Conservation (phyloP, 1,140 invertebrate species). For the Radopholus similis region DNA sequence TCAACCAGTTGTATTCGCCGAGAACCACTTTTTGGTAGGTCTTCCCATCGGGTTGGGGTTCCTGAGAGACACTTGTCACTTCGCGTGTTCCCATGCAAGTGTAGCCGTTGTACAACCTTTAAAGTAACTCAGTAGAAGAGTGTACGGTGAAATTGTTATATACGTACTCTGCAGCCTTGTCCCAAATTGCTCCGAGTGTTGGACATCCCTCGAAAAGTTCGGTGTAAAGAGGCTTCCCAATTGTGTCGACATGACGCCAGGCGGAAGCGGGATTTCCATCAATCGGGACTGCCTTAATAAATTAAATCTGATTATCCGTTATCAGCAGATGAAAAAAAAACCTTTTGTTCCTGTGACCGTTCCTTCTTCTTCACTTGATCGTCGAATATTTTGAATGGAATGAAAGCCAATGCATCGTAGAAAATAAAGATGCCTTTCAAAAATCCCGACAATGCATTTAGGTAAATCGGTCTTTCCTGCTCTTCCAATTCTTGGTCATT, state of each 20-base stretch:
- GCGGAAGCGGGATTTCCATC: slow-evolving; percentile 67
- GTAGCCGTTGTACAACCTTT: slow-evolving; percentile 71
- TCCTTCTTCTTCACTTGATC: slow-evolving; percentile 72
- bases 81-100: slow-evolving; percentile 82
- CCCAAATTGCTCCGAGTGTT: slow-evolving; percentile 78
- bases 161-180: slow-evolving; percentile 61
- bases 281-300: slow-evolving; percentile 67
- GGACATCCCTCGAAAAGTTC: slow-evolving; percentile 68
- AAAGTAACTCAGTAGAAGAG: slow-evolving; percentile 61
- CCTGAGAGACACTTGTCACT: slow-evolving; percentile 85
- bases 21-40: slow-evolving; percentile 92
- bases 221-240: slow-evolving; percentile 67
- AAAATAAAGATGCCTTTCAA: slow-evolving; percentile 63
- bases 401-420: slow-evolving; percentile 83
- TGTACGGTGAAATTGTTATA: background rate
- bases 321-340: too few species aligned
- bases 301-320: too few species aligned
- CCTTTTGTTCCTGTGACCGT: slow-evolving; percentile 43
- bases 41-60: slow-evolving; percentile 83
- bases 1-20: slow-evolving; percentile 79
- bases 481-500: too few species aligned
- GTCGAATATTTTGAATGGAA: slow-evolving; percentile 79
- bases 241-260: slow-evolving; percentile 71
- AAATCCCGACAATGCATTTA: slow-evolving; percentile 25
- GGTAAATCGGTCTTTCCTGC: slow-evolving; percentile 18